These are phyloP conservation scores for Cercocebus atys DNA, from an alignment of 2,113 vertebrate genomes.

Conservation along the genomic window DNA sequence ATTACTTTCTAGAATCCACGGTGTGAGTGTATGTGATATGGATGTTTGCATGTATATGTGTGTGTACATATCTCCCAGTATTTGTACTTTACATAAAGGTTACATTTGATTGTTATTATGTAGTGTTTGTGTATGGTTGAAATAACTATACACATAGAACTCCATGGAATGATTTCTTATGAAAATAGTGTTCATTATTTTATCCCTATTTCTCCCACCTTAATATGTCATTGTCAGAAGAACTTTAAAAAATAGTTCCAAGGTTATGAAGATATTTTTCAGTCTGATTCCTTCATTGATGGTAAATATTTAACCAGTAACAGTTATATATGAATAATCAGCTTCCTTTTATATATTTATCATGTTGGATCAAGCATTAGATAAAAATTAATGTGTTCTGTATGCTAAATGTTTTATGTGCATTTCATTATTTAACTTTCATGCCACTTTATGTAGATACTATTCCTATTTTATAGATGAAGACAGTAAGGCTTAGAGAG, in stretches of 20 bases:
- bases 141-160: not conserved
- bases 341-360: conserved; percentile 8
- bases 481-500: not conserved
- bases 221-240: not conserved
- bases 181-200: not conserved
- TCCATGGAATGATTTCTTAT: not conserved
- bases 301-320: conserved; percentile 30
- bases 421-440: not conserved
- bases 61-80: not conserved
- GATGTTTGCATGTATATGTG: not conserved
- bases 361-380: not conserved
- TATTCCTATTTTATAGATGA: not conserved
- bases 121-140: not conserved
- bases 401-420: not conserved
- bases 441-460: not conserved
- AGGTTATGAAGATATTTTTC: conserved; percentile 29
- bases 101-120: not conserved
- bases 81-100: not conserved
- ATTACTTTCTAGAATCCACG: not conserved
- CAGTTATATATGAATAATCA: not conserved
- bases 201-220: not conserved
- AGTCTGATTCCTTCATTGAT: conserved; percentile 17
- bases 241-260: conserved; percentile 29
- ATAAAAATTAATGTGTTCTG: not conserved
- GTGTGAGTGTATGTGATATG: not conserved